Base-by-base conservation (phyloP, 2,797 vertebrate species). In the Steatocranus sp. region DNA sequence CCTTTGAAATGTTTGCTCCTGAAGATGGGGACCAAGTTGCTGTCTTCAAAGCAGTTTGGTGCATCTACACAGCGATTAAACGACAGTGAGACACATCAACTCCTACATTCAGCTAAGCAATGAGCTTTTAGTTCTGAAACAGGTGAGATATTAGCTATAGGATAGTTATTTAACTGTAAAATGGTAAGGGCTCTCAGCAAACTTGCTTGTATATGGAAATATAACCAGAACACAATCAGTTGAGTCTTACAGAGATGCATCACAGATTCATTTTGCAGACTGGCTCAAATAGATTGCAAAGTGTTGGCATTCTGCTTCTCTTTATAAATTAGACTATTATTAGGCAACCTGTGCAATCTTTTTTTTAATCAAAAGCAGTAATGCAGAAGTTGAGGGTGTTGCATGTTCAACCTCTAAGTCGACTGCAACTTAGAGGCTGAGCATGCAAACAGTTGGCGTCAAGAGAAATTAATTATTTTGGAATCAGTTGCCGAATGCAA, bases 391-490 rank as follows among this genome's bases (percentile, higher is more conserved):
- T 38, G 7, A 38, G 5, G 3, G 34, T 14, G 11, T 63, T 14
- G 34, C 32, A 14, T 6, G n/a, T 0, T 14, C 34, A 66, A 8
- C 4, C 58, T 14, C 7, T 8, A 14, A 20, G 1, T 6, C 1
- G 7, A 36, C 34, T 3, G 0, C 56, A 63, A 14, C 32, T 63
- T 36, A 5, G 18, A 20, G 32, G 58, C 2, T 63, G 6, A 36
- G 7, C 32, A 63, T 63, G 32, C 56, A 61, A 58, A 34, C 1
- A 61, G 17, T 11, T 36, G 32, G 10, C 11, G 4, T 53, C 20
- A 23, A 53, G 50, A 53, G 50, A 25, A 53, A 7, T 51, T 12
- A 51, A 51, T 51, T 51, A 23, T 23, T 34, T n/a, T 36, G 56
- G 11, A 63, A 66, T 38, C n/a, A 14, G 7, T 15, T 23, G 12